Evolutionary conservation across 2,797 vertebrate genomes (phyloP).

Genomic region (Lepus townsendii): DNA sequence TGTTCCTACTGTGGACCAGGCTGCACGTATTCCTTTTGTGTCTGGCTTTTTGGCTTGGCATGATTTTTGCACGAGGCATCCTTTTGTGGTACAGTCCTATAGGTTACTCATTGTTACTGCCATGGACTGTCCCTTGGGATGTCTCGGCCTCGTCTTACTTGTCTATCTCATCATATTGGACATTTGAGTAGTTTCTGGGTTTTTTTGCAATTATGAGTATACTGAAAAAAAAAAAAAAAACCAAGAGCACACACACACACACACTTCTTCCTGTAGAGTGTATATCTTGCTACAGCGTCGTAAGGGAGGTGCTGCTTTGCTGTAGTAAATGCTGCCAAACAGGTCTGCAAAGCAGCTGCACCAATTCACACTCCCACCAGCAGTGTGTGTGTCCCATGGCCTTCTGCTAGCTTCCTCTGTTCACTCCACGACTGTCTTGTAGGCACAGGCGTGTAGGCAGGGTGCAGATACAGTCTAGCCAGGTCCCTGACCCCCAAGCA

Average conservation of each 20-base stretch:
- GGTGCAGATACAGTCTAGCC: background rate
- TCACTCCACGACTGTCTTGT: background rate
- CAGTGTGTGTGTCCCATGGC: background rate
- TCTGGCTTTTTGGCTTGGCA: background rate
- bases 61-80: background rate
- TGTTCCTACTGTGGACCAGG: background rate
- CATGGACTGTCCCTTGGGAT: background rate
- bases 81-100: fast-evolving
- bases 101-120: background rate
- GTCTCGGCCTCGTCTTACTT: background rate
- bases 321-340: background rate
- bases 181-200: background rate
- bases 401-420: background rate
- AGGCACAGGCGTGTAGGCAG: too few relatives aligned
- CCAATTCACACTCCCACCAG: background rate
- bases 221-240: background rate
- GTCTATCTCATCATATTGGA: background rate
- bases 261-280: background rate
- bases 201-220: background rate
- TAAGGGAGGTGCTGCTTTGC: background rate
- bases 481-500: background rate
- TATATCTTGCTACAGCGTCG: background rate
- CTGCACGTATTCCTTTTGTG: background rate
- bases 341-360: background rate
- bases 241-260: background rate